Conservation (phyloP, 2,888 invertebrate genomes). For the Cremastinae sp. region DNA sequence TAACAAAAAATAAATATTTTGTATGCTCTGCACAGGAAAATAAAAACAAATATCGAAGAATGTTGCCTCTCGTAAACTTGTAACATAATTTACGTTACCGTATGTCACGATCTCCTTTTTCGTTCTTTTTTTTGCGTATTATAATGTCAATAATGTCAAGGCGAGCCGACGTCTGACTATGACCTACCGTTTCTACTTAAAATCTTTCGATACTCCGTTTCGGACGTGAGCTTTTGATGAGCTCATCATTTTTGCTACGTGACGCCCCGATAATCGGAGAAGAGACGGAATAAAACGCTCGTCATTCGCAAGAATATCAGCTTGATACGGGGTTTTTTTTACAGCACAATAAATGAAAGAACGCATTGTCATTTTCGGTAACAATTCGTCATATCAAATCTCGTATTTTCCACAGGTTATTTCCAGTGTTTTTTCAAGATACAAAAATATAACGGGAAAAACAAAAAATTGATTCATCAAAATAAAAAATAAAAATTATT, state of each 20-base stretch:
- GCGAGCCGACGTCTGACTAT: conserved; percentile 30
- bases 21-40: too few relatives aligned
- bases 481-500: too few relatives aligned
- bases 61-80: too few relatives aligned
- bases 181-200: conserved; percentile 39
- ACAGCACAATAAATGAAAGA: not conserved
- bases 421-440: too few relatives aligned
- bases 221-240: conserved; percentile 7
- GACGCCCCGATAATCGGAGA: not conserved
- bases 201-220: conserved; percentile 3
- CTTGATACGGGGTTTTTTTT: not conserved
- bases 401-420: too few relatives aligned
- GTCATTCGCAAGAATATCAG: not conserved
- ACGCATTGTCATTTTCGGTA: too few relatives aligned
- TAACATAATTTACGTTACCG: not conserved
- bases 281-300: not conserved
- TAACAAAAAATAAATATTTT: too few relatives aligned
- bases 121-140: conserved; percentile 9
- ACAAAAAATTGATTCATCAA: too few relatives aligned
- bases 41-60: too few relatives aligned
- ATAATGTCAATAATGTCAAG: conserved; percentile 42
- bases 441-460: too few relatives aligned
- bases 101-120: conserved; percentile 15
- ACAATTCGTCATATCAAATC: too few relatives aligned
- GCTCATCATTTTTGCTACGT: not conserved